Evolutionary conservation across 1,140 invertebrate species (phyloP).

Genomic region (Gerris buenoi): DNA sequence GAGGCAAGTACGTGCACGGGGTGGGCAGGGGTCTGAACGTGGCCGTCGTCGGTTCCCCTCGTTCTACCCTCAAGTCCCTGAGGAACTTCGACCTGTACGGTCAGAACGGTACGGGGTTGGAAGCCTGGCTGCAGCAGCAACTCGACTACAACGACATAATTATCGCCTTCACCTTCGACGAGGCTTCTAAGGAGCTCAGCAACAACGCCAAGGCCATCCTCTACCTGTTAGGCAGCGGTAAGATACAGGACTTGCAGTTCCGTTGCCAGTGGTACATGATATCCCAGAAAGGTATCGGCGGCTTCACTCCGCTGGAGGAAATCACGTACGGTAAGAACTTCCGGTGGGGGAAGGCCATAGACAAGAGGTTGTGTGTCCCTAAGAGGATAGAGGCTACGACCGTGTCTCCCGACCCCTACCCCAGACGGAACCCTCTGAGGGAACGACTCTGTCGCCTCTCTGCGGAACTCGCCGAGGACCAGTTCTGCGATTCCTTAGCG

Average conservation of each 20-base stretch:
- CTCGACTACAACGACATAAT: constrained; percentile 21
- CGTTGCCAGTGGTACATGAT: constrained; percentile 41
- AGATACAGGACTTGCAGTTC: constrained; percentile 39
- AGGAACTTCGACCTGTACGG: constrained; percentile 25
- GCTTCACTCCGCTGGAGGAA: constrained; percentile 38
- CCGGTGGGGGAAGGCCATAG: constrained; percentile 23
- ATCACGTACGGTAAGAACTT: constrained; percentile 27
- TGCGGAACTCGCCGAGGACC: constrained; percentile 30
- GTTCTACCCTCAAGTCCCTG: constrained; percentile 18
- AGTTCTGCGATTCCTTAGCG: constrained; percentile 33
- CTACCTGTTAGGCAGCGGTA: constrained; percentile 31
- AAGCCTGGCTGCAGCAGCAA: constrained; percentile 19
- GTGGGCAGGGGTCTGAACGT: constrained; percentile 24
- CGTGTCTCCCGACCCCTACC: constrained; percentile 29
- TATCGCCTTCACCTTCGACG: constrained; percentile 26
- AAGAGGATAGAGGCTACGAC: constrained; percentile 21
- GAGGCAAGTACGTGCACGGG: constrained; percentile 30
- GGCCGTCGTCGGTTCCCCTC: constrained; percentile 21
- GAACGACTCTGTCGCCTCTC: constrained; percentile 30
- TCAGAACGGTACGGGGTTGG: constrained; percentile 21
- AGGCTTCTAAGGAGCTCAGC: constrained; percentile 24
- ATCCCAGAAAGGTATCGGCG: constrained; percentile 37
- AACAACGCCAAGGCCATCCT: constrained; percentile 21
- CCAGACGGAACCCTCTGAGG: constrained; percentile 29
- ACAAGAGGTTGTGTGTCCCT: constrained; percentile 24